Conservation (phyloP, 2,797 vertebrate species). For the Enteromius anoplus region DNA sequence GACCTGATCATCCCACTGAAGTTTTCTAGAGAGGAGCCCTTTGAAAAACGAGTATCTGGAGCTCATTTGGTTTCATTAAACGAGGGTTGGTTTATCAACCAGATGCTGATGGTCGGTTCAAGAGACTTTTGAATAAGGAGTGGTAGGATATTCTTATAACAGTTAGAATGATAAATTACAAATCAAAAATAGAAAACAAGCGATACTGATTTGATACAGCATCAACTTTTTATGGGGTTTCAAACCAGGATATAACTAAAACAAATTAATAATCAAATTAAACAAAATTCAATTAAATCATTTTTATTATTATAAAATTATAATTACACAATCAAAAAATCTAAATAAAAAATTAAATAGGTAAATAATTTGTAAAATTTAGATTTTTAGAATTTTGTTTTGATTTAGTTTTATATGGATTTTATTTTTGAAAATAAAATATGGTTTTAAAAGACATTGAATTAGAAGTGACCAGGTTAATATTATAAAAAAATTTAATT, state of each 20-base stretch:
- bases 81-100: conserved; percentile 1
- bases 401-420: too few relatives aligned
- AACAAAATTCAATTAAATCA: not conserved
- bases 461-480: not conserved
- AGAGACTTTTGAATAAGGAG: not conserved
- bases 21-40: conserved; percentile 1
- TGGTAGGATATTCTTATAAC: not conserved
- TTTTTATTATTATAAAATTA: too few relatives aligned
- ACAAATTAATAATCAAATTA: not conserved
- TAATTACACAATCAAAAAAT: too few relatives aligned
- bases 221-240: not conserved
- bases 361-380: too few relatives aligned
- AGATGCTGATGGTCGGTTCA: not conserved
- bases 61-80: conserved; percentile 11
- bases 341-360: too few relatives aligned
- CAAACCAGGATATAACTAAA: not conserved
- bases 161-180: not conserved
- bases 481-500: not conserved
- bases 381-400: too few relatives aligned
- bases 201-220: not conserved
- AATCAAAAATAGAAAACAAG: not conserved
- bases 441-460: not conserved
- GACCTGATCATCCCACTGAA: not conserved
- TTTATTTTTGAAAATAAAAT: not conserved
- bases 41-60: conserved; percentile 6